Evolutionary conservation across 2,888 invertebrate species (phyloP), one percentile per base, ranked within the genome.

Genomic region (Cosmia trapezina): DNA sequence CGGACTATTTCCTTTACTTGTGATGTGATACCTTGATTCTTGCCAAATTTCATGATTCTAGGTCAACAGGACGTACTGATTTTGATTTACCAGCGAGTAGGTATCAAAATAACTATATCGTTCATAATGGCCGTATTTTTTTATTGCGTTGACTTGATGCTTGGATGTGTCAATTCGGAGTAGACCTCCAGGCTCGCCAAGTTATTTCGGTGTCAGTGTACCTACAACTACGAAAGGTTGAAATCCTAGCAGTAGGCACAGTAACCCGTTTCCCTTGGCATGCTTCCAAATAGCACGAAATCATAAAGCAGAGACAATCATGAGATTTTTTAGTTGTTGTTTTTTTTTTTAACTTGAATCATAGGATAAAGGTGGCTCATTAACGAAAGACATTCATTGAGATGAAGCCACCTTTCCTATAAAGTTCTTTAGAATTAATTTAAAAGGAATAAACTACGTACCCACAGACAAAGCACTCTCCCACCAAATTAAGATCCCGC

Each of bases 201-300:
- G 28, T 28, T 28, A 28, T 28, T 28, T 28, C 28, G 28, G 28
- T 3, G 2, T 1, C 3, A 28, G 28, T 37, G 37, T 41, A 9
- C 17, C 14, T 43, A 60, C 7, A 49, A 51, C 45, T n/a, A 47
- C 14, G 19, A 45, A n/a, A 61, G 5, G 28, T 59, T 53, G 37
- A 33, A 61, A 51, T 17, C 8, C 28, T 22, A 47, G 41, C 62
- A 63, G n/a, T 66, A 77, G 62, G 43, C 63, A 63, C 33, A 57
- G 66, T 77, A 63, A 78, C 54, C 67, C 28, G 28, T 56, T 49
- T 67, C 60, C 9, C 64, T 64, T 78, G 73, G 78, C 64, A 41
- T 19, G 11, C 45, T 64, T 53, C 73, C 73, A 78, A 78, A 64
- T 60, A 51, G 12, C 54, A 54, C 22, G 22, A 77, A 43, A 67